A percentile compares a stretch with the other conserved stretches of the same genome.
phyloP scores from a whole-genome alignment of 2,113 vertebrate genomes.

The Cercocebus atys region DNA sequence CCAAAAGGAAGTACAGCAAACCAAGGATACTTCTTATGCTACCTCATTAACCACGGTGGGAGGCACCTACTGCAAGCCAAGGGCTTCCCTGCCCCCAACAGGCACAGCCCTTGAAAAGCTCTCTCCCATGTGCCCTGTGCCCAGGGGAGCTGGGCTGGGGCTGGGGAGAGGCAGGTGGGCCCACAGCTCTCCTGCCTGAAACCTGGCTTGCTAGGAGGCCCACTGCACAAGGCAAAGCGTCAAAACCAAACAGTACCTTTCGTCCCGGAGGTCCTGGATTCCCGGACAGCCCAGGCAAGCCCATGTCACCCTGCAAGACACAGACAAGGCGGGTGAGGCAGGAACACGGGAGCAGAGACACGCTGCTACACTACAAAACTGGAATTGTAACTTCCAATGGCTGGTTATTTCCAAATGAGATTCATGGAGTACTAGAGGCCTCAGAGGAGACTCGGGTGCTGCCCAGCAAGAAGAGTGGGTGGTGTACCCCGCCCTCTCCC shows the following conservation, averaged over 20 bases:
- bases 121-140: not conserved
- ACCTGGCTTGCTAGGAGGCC: not conserved
- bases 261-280: slow-evolving; percentile 90
- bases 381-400: not conserved
- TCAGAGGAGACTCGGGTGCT: not conserved
- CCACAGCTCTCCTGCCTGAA: not conserved
- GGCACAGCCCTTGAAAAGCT: not conserved
- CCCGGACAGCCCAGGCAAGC: slow-evolving; percentile 91
- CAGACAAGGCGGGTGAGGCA: slow-evolving; percentile 20
- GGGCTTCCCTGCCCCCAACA: not conserved
- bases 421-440: not conserved
- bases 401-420: not conserved
- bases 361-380: no score
- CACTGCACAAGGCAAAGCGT: not conserved
- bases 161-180: not conserved
- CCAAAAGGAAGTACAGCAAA: not conserved
- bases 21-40: not conserved
- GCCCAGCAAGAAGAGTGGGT: fast-evolving
- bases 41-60: not conserved
- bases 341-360: not conserved
- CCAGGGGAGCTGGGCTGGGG: not conserved
- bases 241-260: slow-evolving; percentile 87
- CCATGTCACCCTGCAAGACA: slow-evolving; percentile 89
- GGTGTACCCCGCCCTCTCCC: no score
- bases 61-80: not conserved